phyloP scores from a whole-genome alignment of 2,888 invertebrate species.

The Agrilus mali region DNA sequence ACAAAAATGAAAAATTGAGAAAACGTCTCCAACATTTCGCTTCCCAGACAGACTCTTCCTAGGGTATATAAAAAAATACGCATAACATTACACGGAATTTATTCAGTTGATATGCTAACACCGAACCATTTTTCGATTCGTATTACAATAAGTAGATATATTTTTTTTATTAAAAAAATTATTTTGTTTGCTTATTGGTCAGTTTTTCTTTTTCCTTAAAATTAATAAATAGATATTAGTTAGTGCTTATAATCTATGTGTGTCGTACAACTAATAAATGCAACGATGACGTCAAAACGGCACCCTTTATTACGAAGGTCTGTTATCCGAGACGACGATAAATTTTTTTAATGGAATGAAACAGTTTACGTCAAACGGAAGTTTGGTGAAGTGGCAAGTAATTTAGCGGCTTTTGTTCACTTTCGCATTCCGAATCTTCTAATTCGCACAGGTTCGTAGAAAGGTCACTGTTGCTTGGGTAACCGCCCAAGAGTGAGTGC shows the following conservation, averaged over 20 bases:
- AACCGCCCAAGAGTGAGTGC: slow-evolving; percentile 57
- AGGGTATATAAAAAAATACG: neutral
- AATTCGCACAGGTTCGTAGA: slow-evolving; percentile 86
- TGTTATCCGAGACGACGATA: neutral
- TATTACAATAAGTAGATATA: too few relatives aligned
- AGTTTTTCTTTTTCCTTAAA: too few relatives aligned
- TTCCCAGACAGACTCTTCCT: neutral
- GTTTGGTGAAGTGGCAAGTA: slow-evolving; percentile 33
- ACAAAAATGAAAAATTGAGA: too few relatives aligned
- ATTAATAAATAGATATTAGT: too few relatives aligned
- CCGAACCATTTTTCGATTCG: too few relatives aligned
- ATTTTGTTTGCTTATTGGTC: too few relatives aligned
- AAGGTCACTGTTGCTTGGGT: slow-evolving; percentile 69
- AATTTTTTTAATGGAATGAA: neutral
- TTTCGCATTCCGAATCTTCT: slow-evolving; percentile 73
- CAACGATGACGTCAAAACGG: neutral
- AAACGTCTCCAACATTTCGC: too few relatives aligned
- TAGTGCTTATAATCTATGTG: too few relatives aligned
- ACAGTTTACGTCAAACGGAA: slow-evolving; percentile 27
- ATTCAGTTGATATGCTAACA: too few relatives aligned
- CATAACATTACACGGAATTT: too few relatives aligned
- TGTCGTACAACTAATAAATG: too few relatives aligned
- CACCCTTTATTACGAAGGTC: neutral
- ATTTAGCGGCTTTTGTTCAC: slow-evolving; percentile 34
- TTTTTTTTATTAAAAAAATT: too few relatives aligned